Percentiles rank a stretch among this genome's conserved stretches.
phyloP scores from a whole-genome alignment of 2,797 vertebrate species.

The Chromobotia macracanthus region DNA sequence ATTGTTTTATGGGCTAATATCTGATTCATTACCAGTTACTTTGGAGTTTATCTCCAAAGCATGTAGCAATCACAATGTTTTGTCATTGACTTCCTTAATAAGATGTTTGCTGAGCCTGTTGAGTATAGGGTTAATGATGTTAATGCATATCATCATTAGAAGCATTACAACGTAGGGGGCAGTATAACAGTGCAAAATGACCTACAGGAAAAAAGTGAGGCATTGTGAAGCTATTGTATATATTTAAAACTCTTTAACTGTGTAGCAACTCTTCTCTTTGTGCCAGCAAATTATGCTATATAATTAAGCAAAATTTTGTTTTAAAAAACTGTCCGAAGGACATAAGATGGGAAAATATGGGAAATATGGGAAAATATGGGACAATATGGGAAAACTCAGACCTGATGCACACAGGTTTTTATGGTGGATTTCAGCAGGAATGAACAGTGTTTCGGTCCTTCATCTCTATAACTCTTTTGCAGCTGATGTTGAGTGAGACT shows the following conservation, averaged over 20 bases:
- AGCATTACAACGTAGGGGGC: background rate
- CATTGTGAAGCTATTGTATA: background rate
- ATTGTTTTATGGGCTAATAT: background rate
- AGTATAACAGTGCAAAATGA: background rate
- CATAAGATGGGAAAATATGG: too few relatives aligned
- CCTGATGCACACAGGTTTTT: background rate
- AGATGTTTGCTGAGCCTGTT: background rate
- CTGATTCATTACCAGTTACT: background rate
- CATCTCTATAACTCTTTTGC: conserved; percentile 4
- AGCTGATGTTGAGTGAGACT: conserved; percentile 4
- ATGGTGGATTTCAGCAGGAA: background rate
- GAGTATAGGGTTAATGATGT: background rate
- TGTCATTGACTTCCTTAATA: background rate
- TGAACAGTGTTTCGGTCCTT: background rate
- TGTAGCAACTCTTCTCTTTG: background rate
- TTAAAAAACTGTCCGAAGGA: background rate
- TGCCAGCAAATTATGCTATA: background rate
- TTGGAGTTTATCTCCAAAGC: background rate
- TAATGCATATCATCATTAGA: background rate
- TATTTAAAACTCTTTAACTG: background rate
- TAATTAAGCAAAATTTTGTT: background rate
- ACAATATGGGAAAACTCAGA: background rate
- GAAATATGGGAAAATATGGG: too few relatives aligned
- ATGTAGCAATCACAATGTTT: background rate
- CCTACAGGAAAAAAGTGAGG: background rate